phyloP scores from a whole-genome alignment of 1,140 invertebrate species.

The Megalopta genalis region DNA sequence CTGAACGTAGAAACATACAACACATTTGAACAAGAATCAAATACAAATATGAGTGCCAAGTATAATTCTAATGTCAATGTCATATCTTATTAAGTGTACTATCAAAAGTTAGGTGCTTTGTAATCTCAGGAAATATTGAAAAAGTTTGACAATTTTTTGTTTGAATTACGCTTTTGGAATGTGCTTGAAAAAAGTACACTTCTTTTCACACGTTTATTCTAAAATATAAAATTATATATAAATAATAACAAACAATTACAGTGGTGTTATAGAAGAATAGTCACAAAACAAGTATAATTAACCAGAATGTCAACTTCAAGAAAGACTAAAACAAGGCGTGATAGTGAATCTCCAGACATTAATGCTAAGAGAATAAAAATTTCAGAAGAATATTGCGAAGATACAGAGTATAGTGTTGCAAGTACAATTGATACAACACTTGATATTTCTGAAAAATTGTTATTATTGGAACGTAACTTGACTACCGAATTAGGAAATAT shows the following conservation, averaged over 20 bases:
- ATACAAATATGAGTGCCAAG: no score
- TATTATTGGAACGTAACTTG: conserved; percentile 72
- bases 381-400: conserved; percentile 13
- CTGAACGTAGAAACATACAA: no score
- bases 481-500: conserved; percentile 70
- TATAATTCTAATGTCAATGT: no score
- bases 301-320: conserved; percentile 26
- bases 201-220: background rate
- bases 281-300: background rate
- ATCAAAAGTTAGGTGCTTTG: no score
- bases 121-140: no score
- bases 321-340: conserved; percentile 54
- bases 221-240: background rate
- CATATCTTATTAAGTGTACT: no score
- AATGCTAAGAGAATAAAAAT: conserved; percentile 51
- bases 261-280: background rate
- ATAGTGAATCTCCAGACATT: conserved; percentile 50
- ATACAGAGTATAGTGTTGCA: conserved; percentile 4
- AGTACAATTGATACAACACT: background rate
- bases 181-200: background rate
- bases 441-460: conserved; percentile 67
- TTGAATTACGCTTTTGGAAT: background rate
- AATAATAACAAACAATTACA: background rate
- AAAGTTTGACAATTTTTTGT: no score
- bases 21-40: no score